Base-by-base conservation (phyloP, 2,888 invertebrate species). In the Chironomus tentans region DNA sequence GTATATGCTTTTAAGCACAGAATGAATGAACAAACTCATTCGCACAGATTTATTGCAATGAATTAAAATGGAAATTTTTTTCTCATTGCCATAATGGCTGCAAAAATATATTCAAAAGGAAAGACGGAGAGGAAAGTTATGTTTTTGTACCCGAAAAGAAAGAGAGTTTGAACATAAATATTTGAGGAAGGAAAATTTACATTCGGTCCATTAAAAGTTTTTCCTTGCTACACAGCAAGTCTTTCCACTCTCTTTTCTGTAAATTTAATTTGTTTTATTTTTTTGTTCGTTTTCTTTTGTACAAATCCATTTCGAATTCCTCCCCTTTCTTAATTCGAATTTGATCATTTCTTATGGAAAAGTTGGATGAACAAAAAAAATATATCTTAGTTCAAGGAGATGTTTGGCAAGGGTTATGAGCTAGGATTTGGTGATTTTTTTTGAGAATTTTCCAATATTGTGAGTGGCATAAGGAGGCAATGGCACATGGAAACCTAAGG, bases 171-270 rank as follows among this genome's bases (percentile, higher is more conserved):
- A 38, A 38, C 38, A 38, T 28, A 24, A 24, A 69, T 38, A 69
- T 69, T 70, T 70, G 70, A 70, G 70, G 48, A 48, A 2, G 10
- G 38, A 38, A 38, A 70, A 70, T 70, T 47, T 70, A 70, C 46
- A 56, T 70, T 70, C 12, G 15, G 15, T 70, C 70, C 70, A 70
- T 70, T 70, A 70, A 70, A 70, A 70, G 46, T 70, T 65, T 70
- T 38, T 48, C 38, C 46, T 70, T 48, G 7, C 48, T 48, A 38
- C 10, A 38, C 65, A 12, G 15, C 2, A 5, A 56, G 15, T 6
- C 1, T 18, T 47, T 38, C 70, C n/a, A n/a, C n/a, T n/a, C n/a
- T n/a, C 18, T 47, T 48, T 48, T 38, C 47, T 38, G 38, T 38
- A 38, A 38, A 38, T 38, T 38, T 38, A 38, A 38, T 38, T 38